A percentile compares a stretch with the other conserved stretches of the same genome.
Evolutionary conservation across 2,888 invertebrate genomes (phyloP).

Genomic region (Seira ritae): DNA sequence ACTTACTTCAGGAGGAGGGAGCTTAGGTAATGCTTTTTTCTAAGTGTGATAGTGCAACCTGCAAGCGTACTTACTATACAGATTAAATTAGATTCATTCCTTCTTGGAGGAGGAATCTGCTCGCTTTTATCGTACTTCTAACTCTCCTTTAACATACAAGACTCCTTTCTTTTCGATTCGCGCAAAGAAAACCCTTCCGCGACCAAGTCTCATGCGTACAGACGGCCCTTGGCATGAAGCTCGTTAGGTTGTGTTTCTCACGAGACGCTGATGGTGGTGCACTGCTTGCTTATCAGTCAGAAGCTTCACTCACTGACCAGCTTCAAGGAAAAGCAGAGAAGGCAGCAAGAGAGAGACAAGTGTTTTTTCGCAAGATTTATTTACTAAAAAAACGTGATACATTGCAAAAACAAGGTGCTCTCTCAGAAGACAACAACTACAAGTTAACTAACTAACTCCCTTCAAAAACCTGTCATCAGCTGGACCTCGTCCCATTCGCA

Average conservation of each 20-base stretch:
- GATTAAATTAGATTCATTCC: neutral
- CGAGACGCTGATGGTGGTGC: neutral
- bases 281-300: neutral
- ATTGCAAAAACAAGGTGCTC: neutral
- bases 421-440: too few relatives aligned
- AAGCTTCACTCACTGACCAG: slow-evolving; percentile 16
- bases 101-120: slow-evolving; percentile 30
- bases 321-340: slow-evolving; percentile 11
- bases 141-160: slow-evolving; percentile 63
- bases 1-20: neutral
- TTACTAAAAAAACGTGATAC: neutral
- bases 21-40: too few relatives aligned
- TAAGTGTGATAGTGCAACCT: neutral
- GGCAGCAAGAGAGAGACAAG: neutral
- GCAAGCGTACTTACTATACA: too few relatives aligned
- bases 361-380: too few relatives aligned
- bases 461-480: slow-evolving; percentile 28
- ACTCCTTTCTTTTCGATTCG: slow-evolving; percentile 25
- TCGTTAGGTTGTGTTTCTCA: slow-evolving; percentile 55
- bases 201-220: slow-evolving; percentile 45
- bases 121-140: slow-evolving; percentile 35
- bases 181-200: slow-evolving; percentile 56
- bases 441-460: too few relatives aligned
- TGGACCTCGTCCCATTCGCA: slow-evolving; percentile 30
- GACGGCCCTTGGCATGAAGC: slow-evolving; percentile 63